A percentile compares a stretch with the other conserved stretches of the same genome.
Conservation (phyloP, 2,888 invertebrate species). For the Allygus modestus region DNA sequence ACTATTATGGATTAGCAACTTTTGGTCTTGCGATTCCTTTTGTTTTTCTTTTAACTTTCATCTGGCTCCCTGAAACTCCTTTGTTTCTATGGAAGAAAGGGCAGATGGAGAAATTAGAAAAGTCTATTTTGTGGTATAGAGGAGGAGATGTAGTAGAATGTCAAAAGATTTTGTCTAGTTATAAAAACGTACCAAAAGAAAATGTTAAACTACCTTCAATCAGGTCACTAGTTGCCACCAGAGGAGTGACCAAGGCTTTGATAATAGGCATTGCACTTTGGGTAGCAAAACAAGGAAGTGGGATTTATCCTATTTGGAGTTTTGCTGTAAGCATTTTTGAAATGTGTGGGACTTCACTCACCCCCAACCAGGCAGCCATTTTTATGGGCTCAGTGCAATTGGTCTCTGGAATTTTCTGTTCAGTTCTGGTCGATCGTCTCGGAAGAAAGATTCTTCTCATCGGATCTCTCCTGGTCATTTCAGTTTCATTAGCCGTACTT, state of each 20-base stretch:
- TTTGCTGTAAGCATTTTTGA: conserved; percentile 72
- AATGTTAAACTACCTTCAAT: conserved; percentile 64
- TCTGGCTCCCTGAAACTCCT: conserved; percentile 81
- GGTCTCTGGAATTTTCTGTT: conserved; percentile 70
- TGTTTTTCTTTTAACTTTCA: conserved; percentile 75
- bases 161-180: not conserved
- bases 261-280: conserved; percentile 73
- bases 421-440: conserved; percentile 73
- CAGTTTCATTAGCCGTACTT: conserved; percentile 71
- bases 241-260: conserved; percentile 73
- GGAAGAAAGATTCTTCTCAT: conserved; percentile 75
- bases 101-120: conserved; percentile 74
- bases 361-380: conserved; percentile 73
- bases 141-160: conserved; percentile 68
- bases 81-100: conserved; percentile 76
- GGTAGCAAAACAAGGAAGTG: conserved; percentile 75
- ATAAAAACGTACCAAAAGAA: conserved; percentile 58
- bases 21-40: conserved; percentile 76
- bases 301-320: conserved; percentile 75
- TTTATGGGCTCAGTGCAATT: conserved; percentile 75
- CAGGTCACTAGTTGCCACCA: conserved; percentile 73
- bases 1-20: conserved; percentile 77
- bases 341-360: conserved; percentile 70
- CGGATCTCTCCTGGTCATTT: conserved; percentile 73
- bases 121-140: conserved; percentile 71